phyloP scores from a whole-genome alignment of 2,113 vertebrate genomes.

The Osmerus eperlanus region DNA sequence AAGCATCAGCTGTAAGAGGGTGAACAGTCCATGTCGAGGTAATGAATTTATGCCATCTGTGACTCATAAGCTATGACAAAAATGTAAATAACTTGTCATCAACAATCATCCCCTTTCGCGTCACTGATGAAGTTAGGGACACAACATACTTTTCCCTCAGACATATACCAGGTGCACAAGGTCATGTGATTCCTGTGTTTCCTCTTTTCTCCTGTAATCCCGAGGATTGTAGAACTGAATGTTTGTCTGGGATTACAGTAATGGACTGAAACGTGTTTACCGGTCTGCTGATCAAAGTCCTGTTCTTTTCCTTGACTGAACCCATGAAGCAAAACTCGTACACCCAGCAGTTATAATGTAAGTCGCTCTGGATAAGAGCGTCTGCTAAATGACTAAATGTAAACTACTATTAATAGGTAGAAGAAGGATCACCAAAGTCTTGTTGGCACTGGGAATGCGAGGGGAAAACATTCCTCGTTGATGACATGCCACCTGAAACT shows the following conservation, averaged over 20 bases:
- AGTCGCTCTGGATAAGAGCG: too few relatives aligned
- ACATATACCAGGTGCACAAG: neutral
- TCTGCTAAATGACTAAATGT: too few relatives aligned
- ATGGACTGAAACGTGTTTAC: conserved; percentile 8
- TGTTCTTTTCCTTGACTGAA: neutral
- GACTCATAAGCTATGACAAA: conserved; percentile 59
- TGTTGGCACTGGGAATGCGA: too few relatives aligned
- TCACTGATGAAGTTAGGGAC: conserved; percentile 16
- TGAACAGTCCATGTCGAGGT: conserved; percentile 33
- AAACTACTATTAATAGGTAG: too few relatives aligned
- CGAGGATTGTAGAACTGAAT: neutral
- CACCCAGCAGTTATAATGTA: too few relatives aligned
- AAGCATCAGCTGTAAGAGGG: conserved; percentile 36
- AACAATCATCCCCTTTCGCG: conserved; percentile 35
- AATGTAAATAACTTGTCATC: conserved; percentile 60
- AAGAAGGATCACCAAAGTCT: too few relatives aligned
- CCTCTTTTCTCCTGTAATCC: neutral
- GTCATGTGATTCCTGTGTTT: neutral
- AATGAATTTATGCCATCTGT: conserved; percentile 50
- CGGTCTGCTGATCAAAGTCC: conserved; percentile 2
- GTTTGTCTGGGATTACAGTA: conserved; percentile 1
- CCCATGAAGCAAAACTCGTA: neutral
- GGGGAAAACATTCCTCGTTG: too few relatives aligned
- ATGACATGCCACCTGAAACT: too few relatives aligned
- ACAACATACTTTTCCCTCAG: conserved; percentile 18